Conservation (phyloP, 2,113 vertebrate species). For the Taxidea taxus region DNA sequence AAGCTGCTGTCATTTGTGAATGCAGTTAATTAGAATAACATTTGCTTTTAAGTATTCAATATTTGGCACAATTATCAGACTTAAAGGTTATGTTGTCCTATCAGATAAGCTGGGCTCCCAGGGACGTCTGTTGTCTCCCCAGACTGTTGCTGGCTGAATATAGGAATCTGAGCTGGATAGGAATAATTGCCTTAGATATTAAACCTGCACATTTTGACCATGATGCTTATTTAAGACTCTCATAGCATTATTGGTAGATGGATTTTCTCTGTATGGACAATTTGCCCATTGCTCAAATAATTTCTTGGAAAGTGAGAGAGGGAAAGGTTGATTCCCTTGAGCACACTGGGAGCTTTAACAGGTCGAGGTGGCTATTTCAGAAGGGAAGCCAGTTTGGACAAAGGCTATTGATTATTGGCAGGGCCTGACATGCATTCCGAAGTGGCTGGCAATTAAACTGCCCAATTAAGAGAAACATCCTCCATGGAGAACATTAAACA, state of each 20-base stretch:
- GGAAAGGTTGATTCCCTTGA: slow-evolving; percentile 3
- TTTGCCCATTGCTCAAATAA: slow-evolving; percentile 46
- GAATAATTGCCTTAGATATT: slow-evolving; percentile 64
- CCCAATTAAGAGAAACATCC: not conserved
- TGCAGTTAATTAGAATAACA: slow-evolving; percentile 77
- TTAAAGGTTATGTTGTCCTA: slow-evolving; percentile 76
- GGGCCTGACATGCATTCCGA: not conserved
- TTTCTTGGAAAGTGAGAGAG: slow-evolving; percentile 26
- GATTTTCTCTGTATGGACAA: slow-evolving; percentile 53
- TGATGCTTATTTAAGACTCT: slow-evolving; percentile 32
- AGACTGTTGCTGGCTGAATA: slow-evolving; percentile 62
- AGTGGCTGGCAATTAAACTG: not conserved
- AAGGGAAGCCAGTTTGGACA: not conserved
- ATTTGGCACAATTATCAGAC: slow-evolving; percentile 67
- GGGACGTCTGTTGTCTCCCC: slow-evolving; percentile 60
- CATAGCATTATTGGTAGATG: slow-evolving; percentile 44
- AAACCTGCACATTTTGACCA: slow-evolving; percentile 60
- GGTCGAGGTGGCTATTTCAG: not conserved
- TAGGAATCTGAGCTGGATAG: slow-evolving; percentile 23
- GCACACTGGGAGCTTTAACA: not conserved
- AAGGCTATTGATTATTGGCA: slow-evolving; percentile 18
- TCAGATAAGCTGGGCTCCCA: slow-evolving; percentile 62
- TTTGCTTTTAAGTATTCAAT: slow-evolving; percentile 75
- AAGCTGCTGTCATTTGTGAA: slow-evolving; percentile 58
- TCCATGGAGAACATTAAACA: not conserved